Evolutionary conservation across 2,888 invertebrate species (phyloP).

Genomic region (Sphaerophoria rueppellii): DNA sequence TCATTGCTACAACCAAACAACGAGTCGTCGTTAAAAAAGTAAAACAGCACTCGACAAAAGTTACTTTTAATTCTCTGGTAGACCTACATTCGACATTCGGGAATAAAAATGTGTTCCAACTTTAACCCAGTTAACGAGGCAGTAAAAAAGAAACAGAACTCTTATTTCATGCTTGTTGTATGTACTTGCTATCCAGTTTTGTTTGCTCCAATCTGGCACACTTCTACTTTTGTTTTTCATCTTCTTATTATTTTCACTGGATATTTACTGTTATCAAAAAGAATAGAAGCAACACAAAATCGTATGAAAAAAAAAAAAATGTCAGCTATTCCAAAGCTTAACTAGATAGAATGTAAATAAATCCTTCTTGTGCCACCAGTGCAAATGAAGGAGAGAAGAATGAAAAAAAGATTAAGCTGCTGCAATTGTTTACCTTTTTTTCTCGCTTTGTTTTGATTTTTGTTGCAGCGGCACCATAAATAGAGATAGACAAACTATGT

Average conservation of each 20-base stretch:
- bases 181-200: constrained; percentile 56
- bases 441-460: background rate
- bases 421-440: constrained; percentile 27
- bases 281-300: constrained; percentile 20
- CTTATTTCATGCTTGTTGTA: constrained; percentile 25
- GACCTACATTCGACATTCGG: constrained; percentile 53
- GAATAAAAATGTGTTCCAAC: constrained; percentile 22
- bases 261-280: constrained; percentile 49
- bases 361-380: constrained; percentile 34
- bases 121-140: constrained; percentile 65
- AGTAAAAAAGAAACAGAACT: constrained; percentile 53
- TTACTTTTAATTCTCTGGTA: constrained; percentile 41
- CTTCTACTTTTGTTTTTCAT: constrained; percentile 20
- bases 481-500: background rate
- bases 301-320: constrained; percentile 1
- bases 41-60: constrained; percentile 20
- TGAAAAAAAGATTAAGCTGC: constrained; percentile 25
- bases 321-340: constrained; percentile 12
- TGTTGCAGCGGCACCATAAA: constrained; percentile 21
- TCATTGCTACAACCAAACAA: background rate
- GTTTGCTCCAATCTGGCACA: constrained; percentile 52
- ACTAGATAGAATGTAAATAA: constrained; percentile 56
- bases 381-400: background rate
- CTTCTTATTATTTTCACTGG: constrained; percentile 12
- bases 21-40: background rate